These are phyloP conservation scores for Phyllostomus hastatus DNA, from an alignment of 2,113 vertebrate species.

Conservation along the genomic window DNA sequence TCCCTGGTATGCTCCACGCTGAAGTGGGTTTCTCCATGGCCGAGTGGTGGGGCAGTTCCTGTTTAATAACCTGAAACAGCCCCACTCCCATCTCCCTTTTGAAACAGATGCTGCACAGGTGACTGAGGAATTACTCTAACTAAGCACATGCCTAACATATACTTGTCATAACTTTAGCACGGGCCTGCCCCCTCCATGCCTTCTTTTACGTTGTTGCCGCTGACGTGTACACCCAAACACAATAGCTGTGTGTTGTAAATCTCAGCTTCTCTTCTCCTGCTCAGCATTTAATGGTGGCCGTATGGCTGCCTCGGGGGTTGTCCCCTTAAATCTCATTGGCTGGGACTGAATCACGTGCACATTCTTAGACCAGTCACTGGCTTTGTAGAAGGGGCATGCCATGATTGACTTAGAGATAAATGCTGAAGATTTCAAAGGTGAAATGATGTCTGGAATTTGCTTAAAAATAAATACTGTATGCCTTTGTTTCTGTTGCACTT, in stretches of 20 bases:
- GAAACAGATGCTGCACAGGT: not conserved
- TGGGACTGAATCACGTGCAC: not conserved
- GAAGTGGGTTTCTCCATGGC: not conserved
- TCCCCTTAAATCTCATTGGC: not conserved
- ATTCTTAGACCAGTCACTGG: too few species aligned
- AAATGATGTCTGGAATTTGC: too few species aligned
- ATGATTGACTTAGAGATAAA: too few species aligned
- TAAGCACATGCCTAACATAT: too few species aligned
- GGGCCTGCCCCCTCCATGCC: not conserved
- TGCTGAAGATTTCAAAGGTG: too few species aligned
- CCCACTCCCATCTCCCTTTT: not conserved
- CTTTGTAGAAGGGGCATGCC: too few species aligned
- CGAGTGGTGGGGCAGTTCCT: not conserved
- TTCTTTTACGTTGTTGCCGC: not conserved
- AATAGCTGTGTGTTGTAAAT: not conserved
- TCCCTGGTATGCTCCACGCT: not conserved
- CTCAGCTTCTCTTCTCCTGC: not conserved
- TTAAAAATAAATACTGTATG: not conserved
- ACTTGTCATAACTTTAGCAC: not conserved
- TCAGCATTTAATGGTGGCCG: not conserved
- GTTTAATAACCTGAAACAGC: not conserved
- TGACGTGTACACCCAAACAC: not conserved
- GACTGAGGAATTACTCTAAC: not conserved
- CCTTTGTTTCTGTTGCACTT: not conserved
- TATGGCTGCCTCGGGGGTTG: not conserved